Evolutionary conservation across 2,888 invertebrate species (phyloP).

Genomic region (Bimastos eiseni): DNA sequence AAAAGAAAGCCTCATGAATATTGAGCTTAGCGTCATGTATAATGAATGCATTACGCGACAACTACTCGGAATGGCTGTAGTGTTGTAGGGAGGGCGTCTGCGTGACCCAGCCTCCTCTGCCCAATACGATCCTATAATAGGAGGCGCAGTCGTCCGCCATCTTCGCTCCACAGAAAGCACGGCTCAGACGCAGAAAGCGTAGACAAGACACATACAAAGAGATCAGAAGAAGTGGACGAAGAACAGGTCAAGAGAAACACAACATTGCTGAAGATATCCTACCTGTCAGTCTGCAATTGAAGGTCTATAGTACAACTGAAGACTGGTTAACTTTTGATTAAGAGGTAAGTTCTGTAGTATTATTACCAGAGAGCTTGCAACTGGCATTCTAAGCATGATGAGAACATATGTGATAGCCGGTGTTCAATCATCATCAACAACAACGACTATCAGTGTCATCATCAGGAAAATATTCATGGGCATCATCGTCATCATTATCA

Average conservation of each 20-base stretch:
- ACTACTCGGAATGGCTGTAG: not conserved
- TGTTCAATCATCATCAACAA: not conserved
- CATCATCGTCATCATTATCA: not conserved
- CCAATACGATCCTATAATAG: not conserved
- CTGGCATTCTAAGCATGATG: not conserved
- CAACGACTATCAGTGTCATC: too few relatives aligned
- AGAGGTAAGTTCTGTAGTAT: not conserved
- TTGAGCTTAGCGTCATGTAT: not conserved
- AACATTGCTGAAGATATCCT: not conserved
- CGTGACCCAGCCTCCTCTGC: not conserved
- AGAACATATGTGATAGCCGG: not conserved
- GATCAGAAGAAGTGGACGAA: slow-evolving; percentile 5
- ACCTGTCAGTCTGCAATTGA: not conserved
- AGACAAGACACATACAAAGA: not conserved
- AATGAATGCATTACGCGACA: not conserved
- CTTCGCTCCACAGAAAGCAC: slow-evolving; percentile 9
- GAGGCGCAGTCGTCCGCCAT: not conserved
- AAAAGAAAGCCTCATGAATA: not conserved
- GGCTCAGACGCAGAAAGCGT: not conserved
- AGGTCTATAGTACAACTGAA: not conserved
- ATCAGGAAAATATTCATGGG: not conserved
- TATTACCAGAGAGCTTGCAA: not conserved
- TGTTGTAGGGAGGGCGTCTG: not conserved
- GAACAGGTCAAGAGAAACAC: not conserved
- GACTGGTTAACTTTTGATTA: not conserved